Conservation (phyloP, 2,113 vertebrate species). For the Candoia aspera region DNA sequence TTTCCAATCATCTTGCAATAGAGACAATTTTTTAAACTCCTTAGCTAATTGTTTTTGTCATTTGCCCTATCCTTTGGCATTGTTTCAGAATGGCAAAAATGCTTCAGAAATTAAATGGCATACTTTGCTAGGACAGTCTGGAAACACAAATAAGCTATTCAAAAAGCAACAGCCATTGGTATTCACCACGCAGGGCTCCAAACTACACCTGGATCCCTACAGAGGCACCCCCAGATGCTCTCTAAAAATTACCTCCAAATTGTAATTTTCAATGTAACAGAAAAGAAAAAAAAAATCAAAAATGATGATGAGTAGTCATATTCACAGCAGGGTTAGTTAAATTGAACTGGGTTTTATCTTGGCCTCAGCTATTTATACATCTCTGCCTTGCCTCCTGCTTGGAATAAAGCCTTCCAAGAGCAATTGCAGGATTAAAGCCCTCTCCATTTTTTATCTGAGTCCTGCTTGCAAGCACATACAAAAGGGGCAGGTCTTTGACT, state of each 20-base stretch:
- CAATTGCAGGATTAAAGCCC: too few species aligned
- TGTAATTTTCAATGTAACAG: not conserved
- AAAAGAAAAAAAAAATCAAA: not conserved
- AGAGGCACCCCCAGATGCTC: not conserved
- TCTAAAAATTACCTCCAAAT: not conserved
- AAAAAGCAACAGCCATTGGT: constrained; percentile 47
- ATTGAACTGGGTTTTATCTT: not conserved
- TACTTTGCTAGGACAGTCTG: constrained; percentile 59
- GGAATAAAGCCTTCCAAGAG: too few species aligned
- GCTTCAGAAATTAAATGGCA: constrained; percentile 72
- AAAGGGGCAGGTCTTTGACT: too few species aligned
- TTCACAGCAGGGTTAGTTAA: not conserved
- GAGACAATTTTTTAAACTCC: constrained; percentile 75
- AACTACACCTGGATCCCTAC: not conserved
- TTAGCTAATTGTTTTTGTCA: constrained; percentile 82
- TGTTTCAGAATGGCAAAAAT: constrained; percentile 78
- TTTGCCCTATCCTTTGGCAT: constrained; percentile 82
- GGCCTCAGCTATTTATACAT: not conserved
- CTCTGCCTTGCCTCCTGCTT: not conserved
- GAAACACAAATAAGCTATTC: not conserved
- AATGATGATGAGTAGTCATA: not conserved
- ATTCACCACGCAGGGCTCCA: not conserved
- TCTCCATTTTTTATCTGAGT: too few species aligned
- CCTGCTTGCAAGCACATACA: too few species aligned
- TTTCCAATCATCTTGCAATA: constrained; percentile 84